These are phyloP conservation scores for Oceanodroma leucorhoa DNA, from an alignment of 2,797 vertebrate species.

Conservation along the genomic window DNA sequence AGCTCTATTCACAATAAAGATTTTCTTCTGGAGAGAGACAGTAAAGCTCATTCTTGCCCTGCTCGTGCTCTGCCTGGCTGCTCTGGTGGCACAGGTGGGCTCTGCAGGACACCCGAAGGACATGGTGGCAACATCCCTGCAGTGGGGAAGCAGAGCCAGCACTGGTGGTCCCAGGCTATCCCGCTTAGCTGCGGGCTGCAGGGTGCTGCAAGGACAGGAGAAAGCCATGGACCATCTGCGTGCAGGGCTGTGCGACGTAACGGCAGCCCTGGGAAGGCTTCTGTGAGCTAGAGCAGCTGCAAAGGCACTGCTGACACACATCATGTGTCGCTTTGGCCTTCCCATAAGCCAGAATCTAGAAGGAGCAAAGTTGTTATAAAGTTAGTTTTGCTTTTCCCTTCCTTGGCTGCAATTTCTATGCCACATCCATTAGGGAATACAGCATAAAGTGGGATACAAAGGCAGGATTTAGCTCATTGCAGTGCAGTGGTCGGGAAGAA, in stretches of 20 bases:
- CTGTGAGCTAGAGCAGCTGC: background rate
- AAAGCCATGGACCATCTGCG: background rate
- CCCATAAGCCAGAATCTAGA: background rate
- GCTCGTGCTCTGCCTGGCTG: background rate
- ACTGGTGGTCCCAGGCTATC: background rate
- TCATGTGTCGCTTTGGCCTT: background rate
- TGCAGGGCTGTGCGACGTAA: background rate
- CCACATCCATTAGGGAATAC: background rate
- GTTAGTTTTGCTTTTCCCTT: background rate
- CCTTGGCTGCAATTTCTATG: background rate
- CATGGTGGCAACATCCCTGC: accelerated
- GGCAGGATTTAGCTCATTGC: background rate
- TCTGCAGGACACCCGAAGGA: background rate
- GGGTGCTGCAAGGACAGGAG: background rate
- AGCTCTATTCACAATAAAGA: background rate
- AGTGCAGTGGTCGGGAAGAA: background rate
- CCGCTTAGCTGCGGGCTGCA: background rate
- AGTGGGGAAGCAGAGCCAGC: background rate
- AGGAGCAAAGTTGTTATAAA: background rate
- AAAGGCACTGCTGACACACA: background rate
- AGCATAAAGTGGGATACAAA: background rate
- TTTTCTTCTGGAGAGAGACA: background rate
- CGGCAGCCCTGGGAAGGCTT: background rate
- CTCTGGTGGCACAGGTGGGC: accelerated
- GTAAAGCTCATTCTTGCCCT: background rate